Evolutionary conservation across 2,113 vertebrate genomes (phyloP), one percentile per base, ranked within the genome.

Genomic region (Amazona vittata): DNA sequence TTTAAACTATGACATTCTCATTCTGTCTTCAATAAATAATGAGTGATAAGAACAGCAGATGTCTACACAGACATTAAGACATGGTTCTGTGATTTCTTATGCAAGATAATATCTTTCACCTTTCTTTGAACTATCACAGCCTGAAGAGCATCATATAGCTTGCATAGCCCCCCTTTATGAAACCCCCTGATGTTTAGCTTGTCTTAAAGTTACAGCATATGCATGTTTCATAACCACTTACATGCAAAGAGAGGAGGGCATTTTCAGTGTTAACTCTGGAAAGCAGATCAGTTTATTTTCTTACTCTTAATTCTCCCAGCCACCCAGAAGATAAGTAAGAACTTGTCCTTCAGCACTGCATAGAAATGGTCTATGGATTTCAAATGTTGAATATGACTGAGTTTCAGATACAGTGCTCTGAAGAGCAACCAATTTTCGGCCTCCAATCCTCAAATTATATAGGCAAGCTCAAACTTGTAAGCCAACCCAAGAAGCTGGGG

Each of bases 21-120:
- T 43, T 80, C 47, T 50, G 53, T 95, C 35, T 80, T 96, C 37
- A 83, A 90, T 88, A 90, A 94, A 49, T 90, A 78, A 75, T 78
- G 59, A 43, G 2, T 18, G 81, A 39, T 78, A 77, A 93, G 59
- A 86, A 20, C 46, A 81, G 64, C 39, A 89, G 39, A 33, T 81
- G 6, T 80, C 79, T 80, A 69, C 59, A 71, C 9, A 83, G 63
- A 15, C 43, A 47, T n/a, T 55, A 74, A 74, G 49, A 83, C 18
- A 60, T 1, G 4, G 33, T 70, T 90, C 47, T 44, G 50, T 92
- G 68, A 65, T 52, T 80, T 69, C 26, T 64, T 84, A 49, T 75
- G 35, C 33, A 70, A 44, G 46, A 50, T 50, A 55, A 8, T 44
- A 75, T 60, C 55, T 91, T 93, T 93, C 43, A 90, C 13, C 31